A percentile compares a stretch with the other conserved stretches of the same genome.
These are phyloP conservation scores for Ramphastos sulfuratus DNA, from an alignment of 2,113 vertebrate genomes.

Conservation along the genomic window DNA sequence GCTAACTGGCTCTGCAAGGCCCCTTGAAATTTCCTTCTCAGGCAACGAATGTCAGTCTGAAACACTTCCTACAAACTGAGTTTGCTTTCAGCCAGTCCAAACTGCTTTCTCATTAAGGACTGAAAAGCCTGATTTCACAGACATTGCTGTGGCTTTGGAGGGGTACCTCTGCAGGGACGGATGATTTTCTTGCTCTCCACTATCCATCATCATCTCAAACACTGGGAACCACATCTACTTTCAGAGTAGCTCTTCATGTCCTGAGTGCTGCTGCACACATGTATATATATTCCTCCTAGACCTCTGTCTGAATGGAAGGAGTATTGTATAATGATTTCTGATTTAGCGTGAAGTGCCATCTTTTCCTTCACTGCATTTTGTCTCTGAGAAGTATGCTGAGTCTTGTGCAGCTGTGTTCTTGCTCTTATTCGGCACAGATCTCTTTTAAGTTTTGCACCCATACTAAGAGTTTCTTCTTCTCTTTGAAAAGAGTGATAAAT, in stretches of 20 bases:
- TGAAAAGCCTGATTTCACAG: neutral
- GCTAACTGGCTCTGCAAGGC: neutral
- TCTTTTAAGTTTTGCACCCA: neutral
- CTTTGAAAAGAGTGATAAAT: neutral
- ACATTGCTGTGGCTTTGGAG: neutral
- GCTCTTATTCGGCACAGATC: neutral
- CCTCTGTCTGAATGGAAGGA: neutral
- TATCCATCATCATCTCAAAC: neutral
- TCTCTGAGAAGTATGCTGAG: slow-evolving; percentile 33
- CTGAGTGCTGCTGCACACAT: neutral
- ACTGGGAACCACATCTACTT: neutral
- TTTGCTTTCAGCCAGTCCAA: neutral
- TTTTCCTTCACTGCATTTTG: slow-evolving; percentile 34
- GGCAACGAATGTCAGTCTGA: neutral
- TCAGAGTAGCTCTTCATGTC: slow-evolving; percentile 33
- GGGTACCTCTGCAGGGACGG: neutral
- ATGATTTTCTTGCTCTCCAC: neutral
- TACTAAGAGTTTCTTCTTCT: slow-evolving; percentile 18
- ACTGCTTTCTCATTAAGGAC: neutral
- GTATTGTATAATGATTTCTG: slow-evolving; percentile 35
- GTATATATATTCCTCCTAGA: slow-evolving; percentile 1
- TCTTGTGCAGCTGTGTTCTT: slow-evolving; percentile 43
- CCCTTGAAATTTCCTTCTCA: neutral
- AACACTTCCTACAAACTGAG: neutral
- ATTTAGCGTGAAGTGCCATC: slow-evolving; percentile 41